These are phyloP conservation scores for Galeruca laticollis DNA, from an alignment of 2,888 invertebrate species.

Conservation along the genomic window DNA sequence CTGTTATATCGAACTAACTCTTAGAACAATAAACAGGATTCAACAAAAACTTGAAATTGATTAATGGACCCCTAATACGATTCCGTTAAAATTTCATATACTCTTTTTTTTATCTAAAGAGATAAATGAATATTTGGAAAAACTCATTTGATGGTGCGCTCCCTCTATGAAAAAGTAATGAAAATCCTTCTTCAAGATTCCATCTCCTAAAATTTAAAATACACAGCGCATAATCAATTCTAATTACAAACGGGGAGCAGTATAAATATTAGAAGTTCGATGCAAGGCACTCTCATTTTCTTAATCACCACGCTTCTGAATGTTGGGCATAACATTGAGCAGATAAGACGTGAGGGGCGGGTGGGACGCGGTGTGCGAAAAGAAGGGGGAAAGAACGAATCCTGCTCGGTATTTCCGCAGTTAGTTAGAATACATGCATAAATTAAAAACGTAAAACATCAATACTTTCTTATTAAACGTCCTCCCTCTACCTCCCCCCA, in stretches of 20 bases:
- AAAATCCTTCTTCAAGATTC: slow-evolving; percentile 30
- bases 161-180: slow-evolving; percentile 26
- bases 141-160: slow-evolving; percentile 9
- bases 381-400: slow-evolving; percentile 45
- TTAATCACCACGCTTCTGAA: slow-evolving; percentile 44
- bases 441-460: slow-evolving; percentile 65
- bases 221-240: slow-evolving; percentile 47
- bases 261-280: slow-evolving; percentile 48
- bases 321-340: slow-evolving; percentile 38
- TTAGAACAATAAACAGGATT: no score
- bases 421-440: slow-evolving; percentile 63
- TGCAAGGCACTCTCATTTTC: slow-evolving; percentile 50
- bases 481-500: slow-evolving; percentile 58
- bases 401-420: slow-evolving; percentile 42
- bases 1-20: no score
- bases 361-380: slow-evolving; percentile 15
- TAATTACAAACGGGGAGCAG: slow-evolving; percentile 44
- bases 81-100: slow-evolving; percentile 1
- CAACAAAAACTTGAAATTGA: no score
- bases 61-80: no score
- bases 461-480: slow-evolving; percentile 64
- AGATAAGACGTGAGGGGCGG: slow-evolving; percentile 46
- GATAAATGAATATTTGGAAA: slow-evolving; percentile 4
- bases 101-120: not conserved
- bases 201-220: slow-evolving; percentile 35